Conservation (phyloP, 2,888 invertebrate genomes). For the Apodemia mormo region DNA sequence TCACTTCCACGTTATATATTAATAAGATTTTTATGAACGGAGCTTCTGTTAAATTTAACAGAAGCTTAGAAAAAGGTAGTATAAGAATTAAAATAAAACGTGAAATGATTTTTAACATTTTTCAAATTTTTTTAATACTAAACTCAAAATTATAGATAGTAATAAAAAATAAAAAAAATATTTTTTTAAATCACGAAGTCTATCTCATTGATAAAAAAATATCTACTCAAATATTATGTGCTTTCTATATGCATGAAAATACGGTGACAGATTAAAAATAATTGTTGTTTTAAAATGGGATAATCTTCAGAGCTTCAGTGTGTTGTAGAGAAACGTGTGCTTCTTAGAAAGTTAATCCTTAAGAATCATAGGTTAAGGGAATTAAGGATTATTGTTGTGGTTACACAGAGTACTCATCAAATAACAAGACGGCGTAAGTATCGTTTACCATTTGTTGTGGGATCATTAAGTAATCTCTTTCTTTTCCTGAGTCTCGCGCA, state of each 20-base stretch:
- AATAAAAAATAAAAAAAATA: neutral
- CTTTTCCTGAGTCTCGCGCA: constrained; percentile 45
- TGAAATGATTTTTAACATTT: too few relatives aligned
- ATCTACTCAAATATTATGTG: constrained; percentile 26
- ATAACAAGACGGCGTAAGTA: constrained; percentile 66
- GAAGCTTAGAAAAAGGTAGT: neutral
- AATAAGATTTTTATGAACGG: neutral
- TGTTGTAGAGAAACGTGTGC: constrained; percentile 75
- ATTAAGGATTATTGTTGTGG: constrained; percentile 46
- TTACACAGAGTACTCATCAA: constrained; percentile 54
- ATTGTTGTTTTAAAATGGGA: constrained; percentile 52
- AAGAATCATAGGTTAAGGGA: constrained; percentile 59
- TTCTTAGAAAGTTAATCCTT: constrained; percentile 42
- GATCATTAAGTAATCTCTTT: constrained; percentile 60
- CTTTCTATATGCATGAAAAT: constrained; percentile 64
- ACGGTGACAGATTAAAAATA: constrained; percentile 62
- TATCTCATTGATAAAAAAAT: constrained; percentile 1
- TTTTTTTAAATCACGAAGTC: constrained; percentile 15
- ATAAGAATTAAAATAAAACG: neutral
- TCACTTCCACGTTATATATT: neutral
- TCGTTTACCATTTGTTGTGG: constrained; percentile 70
- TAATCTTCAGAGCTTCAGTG: constrained; percentile 62
- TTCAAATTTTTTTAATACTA: neutral
- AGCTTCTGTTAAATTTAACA: too few relatives aligned
- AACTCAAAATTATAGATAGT: neutral